phyloP scores from a whole-genome alignment of 2,888 invertebrate species.

The Melinaea marsaeus region DNA sequence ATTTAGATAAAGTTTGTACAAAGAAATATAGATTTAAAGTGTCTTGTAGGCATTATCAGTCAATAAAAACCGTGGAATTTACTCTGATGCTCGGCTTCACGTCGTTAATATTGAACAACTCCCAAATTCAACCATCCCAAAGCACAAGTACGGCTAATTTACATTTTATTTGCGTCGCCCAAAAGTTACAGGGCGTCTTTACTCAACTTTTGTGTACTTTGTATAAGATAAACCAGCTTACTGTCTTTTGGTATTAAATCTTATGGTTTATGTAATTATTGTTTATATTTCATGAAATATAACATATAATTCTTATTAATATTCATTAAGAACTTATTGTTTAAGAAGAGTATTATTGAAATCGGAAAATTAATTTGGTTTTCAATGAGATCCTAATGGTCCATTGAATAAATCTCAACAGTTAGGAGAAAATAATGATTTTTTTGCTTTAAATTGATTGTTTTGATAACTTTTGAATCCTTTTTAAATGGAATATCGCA shows the following conservation, averaged over 20 bases:
- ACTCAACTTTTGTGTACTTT: no score
- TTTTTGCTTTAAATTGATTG: background rate
- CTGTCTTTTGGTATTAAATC: no score
- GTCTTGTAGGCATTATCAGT: constrained; percentile 33
- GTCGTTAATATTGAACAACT: constrained; percentile 59
- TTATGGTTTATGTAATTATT: no score
- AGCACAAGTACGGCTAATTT: no score
- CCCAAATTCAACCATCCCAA: constrained; percentile 38
- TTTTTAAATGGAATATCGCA: background rate
- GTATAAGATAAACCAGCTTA: no score
- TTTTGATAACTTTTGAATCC: background rate
- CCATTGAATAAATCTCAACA: constrained; percentile 35
- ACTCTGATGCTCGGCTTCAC: constrained; percentile 39
- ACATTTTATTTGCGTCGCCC: no score
- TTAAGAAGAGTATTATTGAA: constrained; percentile 48
- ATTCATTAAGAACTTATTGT: no score
- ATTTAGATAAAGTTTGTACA: constrained; percentile 12
- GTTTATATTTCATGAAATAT: no score
- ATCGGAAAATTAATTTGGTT: constrained; percentile 46
- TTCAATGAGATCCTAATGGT: constrained; percentile 44
- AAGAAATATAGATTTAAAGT: background rate
- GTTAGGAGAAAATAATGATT: constrained; percentile 10
- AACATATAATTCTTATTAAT: no score
- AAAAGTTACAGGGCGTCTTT: no score
- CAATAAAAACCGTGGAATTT: constrained; percentile 33